A percentile compares a stretch with the other conserved stretches of the same genome.
phyloP scores from a whole-genome alignment of 2,797 vertebrate genomes.

The Siniperca undulata region DNA sequence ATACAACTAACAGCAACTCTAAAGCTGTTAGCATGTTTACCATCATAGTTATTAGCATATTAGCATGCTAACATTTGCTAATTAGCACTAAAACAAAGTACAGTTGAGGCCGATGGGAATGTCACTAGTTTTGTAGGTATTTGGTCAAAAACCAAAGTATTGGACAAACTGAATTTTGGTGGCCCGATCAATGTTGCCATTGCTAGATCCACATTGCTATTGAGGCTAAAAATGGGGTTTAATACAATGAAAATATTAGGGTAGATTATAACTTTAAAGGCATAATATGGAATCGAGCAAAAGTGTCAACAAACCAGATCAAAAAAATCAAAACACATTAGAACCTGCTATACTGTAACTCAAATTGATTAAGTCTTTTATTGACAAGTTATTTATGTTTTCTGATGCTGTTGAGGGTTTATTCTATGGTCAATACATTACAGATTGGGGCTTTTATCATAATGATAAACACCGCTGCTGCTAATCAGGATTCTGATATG shows the following conservation, averaged over 20 bases:
- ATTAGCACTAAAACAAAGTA: too few species aligned
- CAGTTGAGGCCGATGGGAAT: neutral
- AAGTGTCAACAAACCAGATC: neutral
- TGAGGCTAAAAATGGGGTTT: neutral
- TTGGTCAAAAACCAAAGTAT: too few species aligned
- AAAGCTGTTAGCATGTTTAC: too few species aligned
- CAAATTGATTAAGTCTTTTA: neutral
- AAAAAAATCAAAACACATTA: neutral
- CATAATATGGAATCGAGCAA: neutral
- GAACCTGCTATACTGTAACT: neutral
- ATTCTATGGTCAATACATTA: neutral
- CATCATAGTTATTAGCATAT: too few species aligned
- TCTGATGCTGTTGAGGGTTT: constrained; percentile 1
- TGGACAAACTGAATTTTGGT: too few species aligned
- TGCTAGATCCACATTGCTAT: neutral
- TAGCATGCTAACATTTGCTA: neutral
- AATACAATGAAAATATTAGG: neutral
- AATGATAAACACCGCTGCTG: constrained; percentile 30
- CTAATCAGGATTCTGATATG: constrained; percentile 3
- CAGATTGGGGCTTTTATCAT: constrained; percentile 2
- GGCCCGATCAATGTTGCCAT: neutral
- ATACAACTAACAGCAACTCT: too few species aligned
- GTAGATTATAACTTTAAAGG: neutral
- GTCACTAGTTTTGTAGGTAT: too few species aligned
- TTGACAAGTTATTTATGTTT: neutral